Conservation (phyloP, 2,888 invertebrate genomes). For the Lasioglossum morio region DNA sequence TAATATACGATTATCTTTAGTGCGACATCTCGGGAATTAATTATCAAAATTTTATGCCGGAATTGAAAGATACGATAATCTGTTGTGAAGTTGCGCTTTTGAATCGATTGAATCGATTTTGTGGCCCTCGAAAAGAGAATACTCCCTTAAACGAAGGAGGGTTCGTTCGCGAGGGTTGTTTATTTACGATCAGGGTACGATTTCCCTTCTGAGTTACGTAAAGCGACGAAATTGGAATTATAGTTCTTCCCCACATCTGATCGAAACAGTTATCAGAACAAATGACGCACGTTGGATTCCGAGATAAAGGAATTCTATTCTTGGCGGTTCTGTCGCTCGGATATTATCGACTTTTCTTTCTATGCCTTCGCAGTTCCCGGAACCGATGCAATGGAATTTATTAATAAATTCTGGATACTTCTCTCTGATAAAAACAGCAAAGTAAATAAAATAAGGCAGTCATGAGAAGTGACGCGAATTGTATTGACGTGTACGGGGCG, state of each 20-base stretch:
- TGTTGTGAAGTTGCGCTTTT: neutral
- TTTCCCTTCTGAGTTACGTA: neutral
- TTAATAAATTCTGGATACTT: neutral
- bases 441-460: neutral
- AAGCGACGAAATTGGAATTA: neutral
- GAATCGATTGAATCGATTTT: neutral
- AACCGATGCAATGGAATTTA: constrained; percentile 4
- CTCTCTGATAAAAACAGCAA: neutral
- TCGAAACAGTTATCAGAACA: constrained; percentile 20
- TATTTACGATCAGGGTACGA: neutral
- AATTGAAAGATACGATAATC: neutral
- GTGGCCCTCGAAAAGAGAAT: neutral
- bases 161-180: neutral
- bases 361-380: neutral
- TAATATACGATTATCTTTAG: neutral
- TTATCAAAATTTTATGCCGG: neutral
- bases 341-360: constrained; percentile 26
- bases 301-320: constrained; percentile 32
- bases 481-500: neutral
- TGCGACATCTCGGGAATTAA: neutral
- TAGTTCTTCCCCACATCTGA: neutral
- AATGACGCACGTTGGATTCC: constrained; percentile 18
- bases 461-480: neutral
- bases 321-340: constrained; percentile 6
- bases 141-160: neutral